Conservation (phyloP, 2,113 vertebrate species). For the Hipposideros armiger region DNA sequence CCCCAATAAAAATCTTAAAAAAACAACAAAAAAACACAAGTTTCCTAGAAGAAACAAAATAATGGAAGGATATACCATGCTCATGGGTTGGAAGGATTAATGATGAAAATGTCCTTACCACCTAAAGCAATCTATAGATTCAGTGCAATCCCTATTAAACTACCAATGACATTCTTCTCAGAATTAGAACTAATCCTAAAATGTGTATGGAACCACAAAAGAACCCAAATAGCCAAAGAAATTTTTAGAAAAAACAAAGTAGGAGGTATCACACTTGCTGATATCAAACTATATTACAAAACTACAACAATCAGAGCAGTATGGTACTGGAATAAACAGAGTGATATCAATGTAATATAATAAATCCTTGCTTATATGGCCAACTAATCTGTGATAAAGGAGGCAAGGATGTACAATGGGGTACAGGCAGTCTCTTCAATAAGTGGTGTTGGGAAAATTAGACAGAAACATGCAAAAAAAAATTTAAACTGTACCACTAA, state of each 20-base stretch:
- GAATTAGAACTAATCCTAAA: neutral
- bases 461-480: neutral
- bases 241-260: neutral
- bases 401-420: neutral
- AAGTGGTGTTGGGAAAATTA: neutral
- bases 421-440: neutral
- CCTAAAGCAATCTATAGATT: neutral
- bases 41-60: neutral
- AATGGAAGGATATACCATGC: no score
- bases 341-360: no score
- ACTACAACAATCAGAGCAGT: neutral
- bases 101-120: neutral
- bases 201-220: neutral
- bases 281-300: neutral
- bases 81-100: no score
- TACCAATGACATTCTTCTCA: neutral
- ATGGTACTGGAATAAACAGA: neutral
- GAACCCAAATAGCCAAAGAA: neutral
- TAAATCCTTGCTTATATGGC: neutral
- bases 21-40: neutral
- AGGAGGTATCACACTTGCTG: no score
- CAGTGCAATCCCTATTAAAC: neutral
- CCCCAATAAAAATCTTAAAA: no score
- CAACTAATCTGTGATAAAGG: no score
- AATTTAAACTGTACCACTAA: neutral